Conservation (phyloP, 2,113 vertebrate genomes). For the Empidonax traillii region DNA sequence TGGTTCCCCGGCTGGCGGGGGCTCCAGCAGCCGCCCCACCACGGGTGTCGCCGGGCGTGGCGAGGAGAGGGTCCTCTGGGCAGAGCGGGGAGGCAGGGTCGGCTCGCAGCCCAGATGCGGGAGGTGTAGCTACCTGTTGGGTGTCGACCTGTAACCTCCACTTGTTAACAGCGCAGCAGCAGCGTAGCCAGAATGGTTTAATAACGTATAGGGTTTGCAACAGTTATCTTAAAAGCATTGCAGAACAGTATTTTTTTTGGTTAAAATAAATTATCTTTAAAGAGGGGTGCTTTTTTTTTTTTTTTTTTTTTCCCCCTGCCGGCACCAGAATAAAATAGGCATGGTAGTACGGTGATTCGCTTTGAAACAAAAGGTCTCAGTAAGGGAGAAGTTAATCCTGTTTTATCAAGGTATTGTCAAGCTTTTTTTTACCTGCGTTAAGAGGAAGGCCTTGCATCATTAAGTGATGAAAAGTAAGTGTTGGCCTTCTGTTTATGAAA, state of each 20-base stretch:
- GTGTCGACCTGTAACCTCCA: accelerated
- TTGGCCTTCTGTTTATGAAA: neutral
- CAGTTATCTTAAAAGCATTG: neutral
- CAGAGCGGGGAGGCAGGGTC: neutral
- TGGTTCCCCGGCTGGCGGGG: neutral
- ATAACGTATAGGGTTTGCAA: neutral
- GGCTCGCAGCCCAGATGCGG: neutral
- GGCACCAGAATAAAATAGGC: neutral
- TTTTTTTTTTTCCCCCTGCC: accelerated
- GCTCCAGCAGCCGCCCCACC: neutral
- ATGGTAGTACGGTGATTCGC: neutral
- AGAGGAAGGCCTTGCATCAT: neutral
- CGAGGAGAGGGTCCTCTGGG: neutral
- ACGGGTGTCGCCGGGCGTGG: accelerated
- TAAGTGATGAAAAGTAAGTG: neutral
- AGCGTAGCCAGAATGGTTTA: neutral
- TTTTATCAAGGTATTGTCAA: neutral
- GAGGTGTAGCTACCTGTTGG: neutral
- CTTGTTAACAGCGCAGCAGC: accelerated
- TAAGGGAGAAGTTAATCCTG: neutral
- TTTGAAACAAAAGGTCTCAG: neutral
- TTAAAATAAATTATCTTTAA: neutral
- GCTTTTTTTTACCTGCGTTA: neutral
- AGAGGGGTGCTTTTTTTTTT: neutral
- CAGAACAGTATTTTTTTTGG: neutral